These are phyloP conservation scores for Folsomia manolachei DNA, from an alignment of 2,888 invertebrate species.

Conservation along the genomic window DNA sequence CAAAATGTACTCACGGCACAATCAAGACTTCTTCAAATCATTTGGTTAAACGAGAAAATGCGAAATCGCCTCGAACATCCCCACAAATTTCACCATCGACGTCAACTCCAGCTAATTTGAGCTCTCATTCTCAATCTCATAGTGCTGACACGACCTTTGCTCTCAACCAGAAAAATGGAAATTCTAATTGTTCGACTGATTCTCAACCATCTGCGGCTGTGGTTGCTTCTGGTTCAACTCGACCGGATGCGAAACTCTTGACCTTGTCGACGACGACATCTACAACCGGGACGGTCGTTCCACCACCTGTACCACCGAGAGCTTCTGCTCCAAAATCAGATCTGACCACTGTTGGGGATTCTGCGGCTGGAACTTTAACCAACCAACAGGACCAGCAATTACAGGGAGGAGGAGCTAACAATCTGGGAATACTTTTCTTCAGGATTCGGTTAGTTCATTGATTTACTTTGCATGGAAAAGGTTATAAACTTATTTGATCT, in stretches of 20 bases:
- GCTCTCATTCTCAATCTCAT: too few relatives aligned
- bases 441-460: conserved; percentile 66
- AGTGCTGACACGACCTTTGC: conserved; percentile 31
- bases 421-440: conserved; percentile 83
- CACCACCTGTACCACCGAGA: conserved; percentile 38
- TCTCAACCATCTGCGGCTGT: background rate
- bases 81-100: conserved; percentile 42
- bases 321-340: conserved; percentile 34
- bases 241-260: background rate
- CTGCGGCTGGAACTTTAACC: conserved; percentile 4
- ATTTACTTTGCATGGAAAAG: background rate
- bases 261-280: conserved; percentile 5
- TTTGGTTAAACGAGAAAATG: conserved; percentile 32
- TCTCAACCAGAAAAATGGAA: conserved; percentile 47
- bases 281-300: conserved; percentile 5
- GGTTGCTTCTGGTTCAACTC: too few relatives aligned
- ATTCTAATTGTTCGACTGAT: conserved; percentile 16
- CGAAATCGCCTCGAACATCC: conserved; percentile 38
- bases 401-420: conserved; percentile 60
- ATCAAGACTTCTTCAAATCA: conserved; percentile 30
- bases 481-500: too few relatives aligned
- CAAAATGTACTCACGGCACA: conserved; percentile 24
- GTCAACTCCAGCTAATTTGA: conserved; percentile 33
- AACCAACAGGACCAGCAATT: background rate
- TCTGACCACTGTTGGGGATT: too few relatives aligned